phyloP scores from a whole-genome alignment of 2,113 vertebrate genomes.

The Lucifuga dentata region DNA sequence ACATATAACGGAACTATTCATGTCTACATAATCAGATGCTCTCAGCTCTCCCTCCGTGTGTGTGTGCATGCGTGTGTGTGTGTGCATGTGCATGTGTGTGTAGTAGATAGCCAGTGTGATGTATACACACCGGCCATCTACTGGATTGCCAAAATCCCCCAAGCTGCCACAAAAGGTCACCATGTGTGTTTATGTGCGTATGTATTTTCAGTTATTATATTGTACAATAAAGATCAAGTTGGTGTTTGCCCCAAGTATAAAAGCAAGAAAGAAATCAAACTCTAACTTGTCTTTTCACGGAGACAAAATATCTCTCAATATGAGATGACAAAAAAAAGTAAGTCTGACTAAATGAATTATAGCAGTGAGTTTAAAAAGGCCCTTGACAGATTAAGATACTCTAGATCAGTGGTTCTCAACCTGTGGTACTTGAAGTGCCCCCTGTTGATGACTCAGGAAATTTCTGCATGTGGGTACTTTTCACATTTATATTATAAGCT shows the following conservation, averaged over 20 bases:
- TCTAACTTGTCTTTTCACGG: too few relatives aligned
- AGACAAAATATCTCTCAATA: too few relatives aligned
- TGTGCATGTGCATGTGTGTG: conserved; percentile 15
- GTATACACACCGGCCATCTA: conserved; percentile 69
- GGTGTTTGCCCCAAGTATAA: conserved; percentile 63
- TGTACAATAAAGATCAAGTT: conserved; percentile 67
- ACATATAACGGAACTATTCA: conserved; percentile 75
- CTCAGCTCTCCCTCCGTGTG: conserved; percentile 61
- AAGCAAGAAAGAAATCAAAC: conserved; percentile 56
- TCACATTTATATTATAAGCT: too few relatives aligned
- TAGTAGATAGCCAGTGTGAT: too few relatives aligned
- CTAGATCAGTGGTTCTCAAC: too few relatives aligned
- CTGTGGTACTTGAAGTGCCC: too few relatives aligned
- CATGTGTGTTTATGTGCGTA: conserved; percentile 43
- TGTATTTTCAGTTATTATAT: conserved; percentile 65
- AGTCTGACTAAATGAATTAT: too few relatives aligned
- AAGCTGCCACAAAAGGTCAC: conserved; percentile 79
- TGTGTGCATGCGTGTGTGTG: conserved; percentile 34
- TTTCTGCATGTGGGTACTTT: too few relatives aligned
- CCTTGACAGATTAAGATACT: too few relatives aligned
- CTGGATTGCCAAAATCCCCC: conserved; percentile 78
- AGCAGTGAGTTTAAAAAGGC: too few relatives aligned
- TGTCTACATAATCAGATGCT: conserved; percentile 75
- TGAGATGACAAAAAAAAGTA: too few relatives aligned
- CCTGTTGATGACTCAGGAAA: too few relatives aligned